A percentile compares a stretch with the other conserved stretches of the same genome.
Conservation (phyloP, 2,113 vertebrate genomes). For the Anhinga rufa region DNA sequence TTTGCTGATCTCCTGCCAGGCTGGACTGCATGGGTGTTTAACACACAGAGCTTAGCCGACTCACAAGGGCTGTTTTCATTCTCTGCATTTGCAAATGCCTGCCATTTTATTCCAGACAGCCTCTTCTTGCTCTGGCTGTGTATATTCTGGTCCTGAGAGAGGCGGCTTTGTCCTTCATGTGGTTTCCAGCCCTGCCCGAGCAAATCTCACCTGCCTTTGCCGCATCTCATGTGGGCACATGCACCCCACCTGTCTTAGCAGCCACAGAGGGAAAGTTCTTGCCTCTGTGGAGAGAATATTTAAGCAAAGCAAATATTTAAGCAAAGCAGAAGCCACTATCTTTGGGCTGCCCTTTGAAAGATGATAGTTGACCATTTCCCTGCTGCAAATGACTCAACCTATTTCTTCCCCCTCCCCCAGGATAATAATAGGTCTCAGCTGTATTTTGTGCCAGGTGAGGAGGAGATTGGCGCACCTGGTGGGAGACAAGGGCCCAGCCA, state of each 20-base stretch:
- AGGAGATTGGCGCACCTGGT: background rate
- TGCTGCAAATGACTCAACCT: background rate
- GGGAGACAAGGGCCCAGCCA: background rate
- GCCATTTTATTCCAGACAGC: background rate
- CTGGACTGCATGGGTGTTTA: background rate
- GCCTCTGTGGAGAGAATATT: background rate
- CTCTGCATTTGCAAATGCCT: background rate
- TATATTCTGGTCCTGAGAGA: background rate
- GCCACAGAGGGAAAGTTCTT: background rate
- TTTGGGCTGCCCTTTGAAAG: background rate
- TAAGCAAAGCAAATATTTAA: background rate
- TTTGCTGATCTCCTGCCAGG: background rate
- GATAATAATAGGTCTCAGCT: background rate
- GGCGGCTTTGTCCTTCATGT: background rate
- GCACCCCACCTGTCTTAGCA: rapidly evolving
- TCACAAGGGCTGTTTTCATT: background rate
- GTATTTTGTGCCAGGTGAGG: background rate
- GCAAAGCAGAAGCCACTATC: background rate
- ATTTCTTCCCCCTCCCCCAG: rapidly evolving
- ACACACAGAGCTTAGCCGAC: rapidly evolving
- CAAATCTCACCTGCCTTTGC: too few species aligned
- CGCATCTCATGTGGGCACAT: rapidly evolving
- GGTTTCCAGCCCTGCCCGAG: background rate
- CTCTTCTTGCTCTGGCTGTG: background rate
- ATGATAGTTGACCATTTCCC: rapidly evolving